Evolutionary conservation across 2,113 vertebrate species (phyloP).

Genomic region (Lophius piscatorius): DNA sequence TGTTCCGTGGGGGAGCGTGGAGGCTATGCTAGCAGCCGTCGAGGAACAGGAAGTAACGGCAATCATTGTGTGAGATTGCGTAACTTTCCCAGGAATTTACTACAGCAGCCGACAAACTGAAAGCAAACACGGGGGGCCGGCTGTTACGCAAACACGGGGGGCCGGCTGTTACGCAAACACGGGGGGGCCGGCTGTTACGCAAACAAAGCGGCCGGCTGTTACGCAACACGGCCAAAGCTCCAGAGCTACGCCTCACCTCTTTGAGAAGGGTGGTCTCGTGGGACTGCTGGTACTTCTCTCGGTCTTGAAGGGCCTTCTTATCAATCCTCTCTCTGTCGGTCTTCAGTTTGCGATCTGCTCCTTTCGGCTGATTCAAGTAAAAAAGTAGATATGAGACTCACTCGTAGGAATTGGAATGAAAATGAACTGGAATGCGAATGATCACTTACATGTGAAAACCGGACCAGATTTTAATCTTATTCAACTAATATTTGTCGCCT

Average conservation of each 20-base stretch:
- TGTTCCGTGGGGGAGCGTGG: no score
- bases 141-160: no score
- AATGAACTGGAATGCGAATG: no score
- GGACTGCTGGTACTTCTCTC: constrained; percentile 92
- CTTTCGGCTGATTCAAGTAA: constrained; percentile 85
- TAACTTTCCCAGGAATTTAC: constrained; percentile 1
- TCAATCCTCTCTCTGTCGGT: constrained; percentile 95
- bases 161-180: not conserved
- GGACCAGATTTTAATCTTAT: no score
- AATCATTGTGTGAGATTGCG: constrained; percentile 14
- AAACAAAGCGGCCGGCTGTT: constrained; percentile 1
- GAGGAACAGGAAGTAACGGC: no score
- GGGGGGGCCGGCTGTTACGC: not conserved
- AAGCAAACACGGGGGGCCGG: constrained; percentile 4
- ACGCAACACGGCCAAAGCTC: not conserved
- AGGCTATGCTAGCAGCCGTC: no score
- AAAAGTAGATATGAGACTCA: not conserved
- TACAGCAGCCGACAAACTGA: not conserved
- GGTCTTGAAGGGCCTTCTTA: constrained; percentile 88
- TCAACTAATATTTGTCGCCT: no score
- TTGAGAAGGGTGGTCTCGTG: constrained; percentile 90
- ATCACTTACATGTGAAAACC: no score
- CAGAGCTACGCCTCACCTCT: constrained; percentile 81
- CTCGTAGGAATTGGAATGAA: not conserved
- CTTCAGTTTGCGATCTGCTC: constrained; percentile 95